Percentiles rank a stretch among this genome's conserved stretches.
These are phyloP conservation scores for Rhombomys opimus DNA, from an alignment of 2,113 vertebrate species.

Conservation along the genomic window DNA sequence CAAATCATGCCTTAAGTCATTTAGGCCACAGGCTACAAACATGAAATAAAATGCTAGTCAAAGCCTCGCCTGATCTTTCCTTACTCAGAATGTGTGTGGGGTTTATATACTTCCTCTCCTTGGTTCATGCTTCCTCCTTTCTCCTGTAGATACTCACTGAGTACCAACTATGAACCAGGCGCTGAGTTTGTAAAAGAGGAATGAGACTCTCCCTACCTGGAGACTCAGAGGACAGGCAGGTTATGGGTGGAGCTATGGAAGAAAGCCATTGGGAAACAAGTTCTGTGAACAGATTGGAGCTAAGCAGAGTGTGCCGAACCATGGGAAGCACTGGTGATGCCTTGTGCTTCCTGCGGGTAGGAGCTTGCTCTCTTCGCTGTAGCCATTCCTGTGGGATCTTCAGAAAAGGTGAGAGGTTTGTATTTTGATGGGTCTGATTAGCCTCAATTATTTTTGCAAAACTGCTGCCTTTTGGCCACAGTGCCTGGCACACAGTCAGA, in stretches of 20 bases:
- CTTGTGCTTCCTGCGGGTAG: not conserved
- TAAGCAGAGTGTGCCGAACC: not conserved
- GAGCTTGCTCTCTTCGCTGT: not conserved
- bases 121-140: not conserved
- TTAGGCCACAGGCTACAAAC: constrained; percentile 47
- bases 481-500: not conserved
- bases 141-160: not conserved
- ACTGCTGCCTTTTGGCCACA: not conserved
- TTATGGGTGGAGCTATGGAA: not conserved
- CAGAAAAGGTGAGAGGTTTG: not conserved
- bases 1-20: not conserved
- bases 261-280: not conserved
- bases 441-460: not conserved
- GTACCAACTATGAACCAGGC: not conserved
- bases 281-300: not conserved
- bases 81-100: not conserved
- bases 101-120: not conserved
- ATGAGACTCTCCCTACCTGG: not conserved
- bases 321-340: not conserved
- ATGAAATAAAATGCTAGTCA: constrained; percentile 13
- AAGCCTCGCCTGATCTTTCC: not conserved
- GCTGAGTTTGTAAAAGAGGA: not conserved
- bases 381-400: not conserved
- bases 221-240: not conserved
- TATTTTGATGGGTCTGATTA: not conserved